Percentiles rank a stretch among this genome's conserved stretches.
Conservation (phyloP, 1,140 invertebrate genomes). For the Drosophila repleta region DNA sequence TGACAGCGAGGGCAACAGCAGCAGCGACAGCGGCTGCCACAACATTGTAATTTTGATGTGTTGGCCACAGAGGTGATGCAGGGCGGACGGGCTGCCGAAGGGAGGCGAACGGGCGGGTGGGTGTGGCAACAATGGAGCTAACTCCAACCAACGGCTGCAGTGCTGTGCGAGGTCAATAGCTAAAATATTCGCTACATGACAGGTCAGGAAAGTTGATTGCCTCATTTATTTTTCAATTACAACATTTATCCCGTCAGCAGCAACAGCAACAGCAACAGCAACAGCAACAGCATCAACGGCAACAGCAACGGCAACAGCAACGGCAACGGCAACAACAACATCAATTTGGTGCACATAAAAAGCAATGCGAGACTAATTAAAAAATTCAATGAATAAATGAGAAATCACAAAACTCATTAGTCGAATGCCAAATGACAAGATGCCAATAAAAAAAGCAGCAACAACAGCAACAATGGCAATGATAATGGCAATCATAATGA, state of each 20-base stretch:
- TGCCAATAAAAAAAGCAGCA: conserved; percentile 41
- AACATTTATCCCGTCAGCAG: conserved; percentile 68
- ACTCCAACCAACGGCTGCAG: neutral
- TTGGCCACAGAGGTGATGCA: conserved; percentile 21
- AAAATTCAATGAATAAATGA: conserved; percentile 79
- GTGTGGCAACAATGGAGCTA: conserved; percentile 9
- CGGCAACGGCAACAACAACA: conserved; percentile 13
- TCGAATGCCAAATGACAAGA: conserved; percentile 63
- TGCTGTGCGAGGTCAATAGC: conserved; percentile 60
- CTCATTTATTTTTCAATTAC: conserved; percentile 82
- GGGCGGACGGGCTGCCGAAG: neutral
- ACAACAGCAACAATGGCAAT: conserved; percentile 35
- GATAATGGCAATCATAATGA: conserved; percentile 41
- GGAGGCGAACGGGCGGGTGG: too few relatives aligned
- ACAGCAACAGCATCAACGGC: conserved; percentile 2
- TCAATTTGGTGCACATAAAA: conserved; percentile 46
- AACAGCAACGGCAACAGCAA: conserved; percentile 7
- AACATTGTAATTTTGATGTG: conserved; percentile 77
- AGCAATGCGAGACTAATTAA: conserved; percentile 74
- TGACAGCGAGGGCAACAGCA: too few relatives aligned
- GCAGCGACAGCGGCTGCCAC: conserved; percentile 60
- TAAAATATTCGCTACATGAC: conserved; percentile 78
- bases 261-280: conserved; percentile 27
- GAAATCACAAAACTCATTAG: conserved; percentile 81
- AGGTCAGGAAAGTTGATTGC: conserved; percentile 79